phyloP scores from a whole-genome alignment of 2,888 invertebrate species.

The Nineta flava region DNA sequence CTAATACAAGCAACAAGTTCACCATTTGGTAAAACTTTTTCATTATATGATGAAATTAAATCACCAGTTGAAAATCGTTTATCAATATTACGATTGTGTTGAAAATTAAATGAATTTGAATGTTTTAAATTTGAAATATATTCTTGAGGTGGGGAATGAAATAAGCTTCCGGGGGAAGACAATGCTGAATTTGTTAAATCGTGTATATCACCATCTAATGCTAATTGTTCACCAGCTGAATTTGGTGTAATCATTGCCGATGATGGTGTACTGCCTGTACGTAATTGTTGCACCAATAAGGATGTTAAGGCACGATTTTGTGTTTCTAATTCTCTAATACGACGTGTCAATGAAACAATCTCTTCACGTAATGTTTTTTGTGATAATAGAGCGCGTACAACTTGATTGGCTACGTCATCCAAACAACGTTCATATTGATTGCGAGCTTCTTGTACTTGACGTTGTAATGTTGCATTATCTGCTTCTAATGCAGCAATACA shows the following conservation, averaged over 20 bases:
- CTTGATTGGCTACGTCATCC: conserved; percentile 71
- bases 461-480: conserved; percentile 42
- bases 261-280: conserved; percentile 19
- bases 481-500: conserved; percentile 35
- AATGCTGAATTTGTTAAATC: conserved; percentile 1
- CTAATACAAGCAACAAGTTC: conserved; percentile 21
- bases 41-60: conserved; percentile 21
- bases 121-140: background rate
- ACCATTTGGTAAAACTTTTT: conserved; percentile 30
- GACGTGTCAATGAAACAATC: conserved; percentile 51
- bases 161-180: conserved; percentile 6
- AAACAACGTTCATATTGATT: conserved; percentile 64
- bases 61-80: conserved; percentile 14
- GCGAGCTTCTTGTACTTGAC: conserved; percentile 47
- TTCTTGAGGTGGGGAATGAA: conserved; percentile 4
- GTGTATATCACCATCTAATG: conserved; percentile 1
- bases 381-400: conserved; percentile 64
- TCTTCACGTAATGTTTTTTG: conserved; percentile 75
- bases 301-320: conserved; percentile 61
- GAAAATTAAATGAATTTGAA: conserved; percentile 6
- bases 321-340: conserved; percentile 61
- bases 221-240: conserved; percentile 3
- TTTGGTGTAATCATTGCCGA: conserved; percentile 6
- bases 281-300: conserved; percentile 47
- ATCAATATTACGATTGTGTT: conserved; percentile 7